phyloP scores from a whole-genome alignment of 2,797 vertebrate genomes.

The Serranus cabrilla region DNA sequence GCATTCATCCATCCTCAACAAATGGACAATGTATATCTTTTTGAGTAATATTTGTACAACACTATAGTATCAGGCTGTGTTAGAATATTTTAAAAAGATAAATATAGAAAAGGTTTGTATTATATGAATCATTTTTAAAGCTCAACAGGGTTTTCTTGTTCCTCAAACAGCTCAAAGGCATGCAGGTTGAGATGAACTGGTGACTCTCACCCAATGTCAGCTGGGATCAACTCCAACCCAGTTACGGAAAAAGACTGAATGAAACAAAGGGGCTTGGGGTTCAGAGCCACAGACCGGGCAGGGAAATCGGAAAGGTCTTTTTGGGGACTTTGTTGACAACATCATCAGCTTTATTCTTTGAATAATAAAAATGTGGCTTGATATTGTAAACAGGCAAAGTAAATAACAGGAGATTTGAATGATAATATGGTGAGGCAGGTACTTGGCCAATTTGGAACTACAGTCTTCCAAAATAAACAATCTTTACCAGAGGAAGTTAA shows the following conservation, averaged over 20 bases:
- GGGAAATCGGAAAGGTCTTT: not conserved
- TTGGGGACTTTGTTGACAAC: not conserved
- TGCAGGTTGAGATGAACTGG: no score
- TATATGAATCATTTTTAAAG: no score
- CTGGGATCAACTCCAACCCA: no score
- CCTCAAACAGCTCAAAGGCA: no score
- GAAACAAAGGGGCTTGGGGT: not conserved
- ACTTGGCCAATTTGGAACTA: not conserved
- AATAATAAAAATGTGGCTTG: not conserved
- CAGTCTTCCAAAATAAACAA: not conserved
- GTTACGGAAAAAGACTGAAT: no score
- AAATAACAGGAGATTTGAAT: not conserved
- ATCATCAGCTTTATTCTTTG: not conserved
- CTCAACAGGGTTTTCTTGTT: no score
- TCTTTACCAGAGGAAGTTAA: not conserved
- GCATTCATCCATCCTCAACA: not conserved
- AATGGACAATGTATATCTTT: not conserved
- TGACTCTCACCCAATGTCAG: no score
- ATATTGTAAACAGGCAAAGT: not conserved
- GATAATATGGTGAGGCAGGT: not conserved
- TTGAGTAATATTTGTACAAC: not conserved
- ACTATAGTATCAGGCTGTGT: not conserved
- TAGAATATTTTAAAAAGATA: no score
- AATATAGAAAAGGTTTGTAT: no score
- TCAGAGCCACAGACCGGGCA: not conserved